phyloP scores from a whole-genome alignment of 2,797 vertebrate genomes.

The Micrastur ruficollis region DNA sequence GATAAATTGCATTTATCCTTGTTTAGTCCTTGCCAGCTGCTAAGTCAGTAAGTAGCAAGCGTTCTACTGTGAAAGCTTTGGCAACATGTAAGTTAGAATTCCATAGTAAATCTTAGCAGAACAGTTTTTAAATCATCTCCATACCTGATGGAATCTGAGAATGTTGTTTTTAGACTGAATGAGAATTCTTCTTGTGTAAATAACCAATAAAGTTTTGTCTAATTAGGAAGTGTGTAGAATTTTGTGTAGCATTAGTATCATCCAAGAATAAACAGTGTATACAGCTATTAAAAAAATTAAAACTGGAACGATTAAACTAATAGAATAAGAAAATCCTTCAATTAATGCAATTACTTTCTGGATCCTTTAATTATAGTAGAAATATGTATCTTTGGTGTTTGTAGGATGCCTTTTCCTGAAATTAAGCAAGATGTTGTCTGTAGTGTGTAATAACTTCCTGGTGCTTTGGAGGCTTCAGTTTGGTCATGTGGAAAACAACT shows the following conservation, averaged over 20 bases:
- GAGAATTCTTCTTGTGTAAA: background rate
- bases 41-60: background rate
- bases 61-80: background rate
- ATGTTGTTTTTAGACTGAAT: background rate
- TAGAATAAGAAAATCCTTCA: background rate
- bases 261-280: background rate
- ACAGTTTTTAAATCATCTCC: background rate
- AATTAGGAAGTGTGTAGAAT: background rate
- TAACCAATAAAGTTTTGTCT: background rate
- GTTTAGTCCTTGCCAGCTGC: constrained; percentile 1
- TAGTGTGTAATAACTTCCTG: background rate
- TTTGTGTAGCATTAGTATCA: background rate
- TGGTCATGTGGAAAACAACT: constrained; percentile 23
- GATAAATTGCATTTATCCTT: background rate
- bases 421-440: background rate
- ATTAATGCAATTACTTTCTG: background rate
- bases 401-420: constrained; percentile 2
- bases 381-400: background rate
- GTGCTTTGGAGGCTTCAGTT: background rate
- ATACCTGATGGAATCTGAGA: background rate
- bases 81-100: background rate
- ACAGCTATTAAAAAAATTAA: background rate
- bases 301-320: background rate
- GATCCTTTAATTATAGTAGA: background rate
- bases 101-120: background rate